phyloP scores from a whole-genome alignment of 1,140 invertebrate genomes.

The Neodiprion virginianus region DNA sequence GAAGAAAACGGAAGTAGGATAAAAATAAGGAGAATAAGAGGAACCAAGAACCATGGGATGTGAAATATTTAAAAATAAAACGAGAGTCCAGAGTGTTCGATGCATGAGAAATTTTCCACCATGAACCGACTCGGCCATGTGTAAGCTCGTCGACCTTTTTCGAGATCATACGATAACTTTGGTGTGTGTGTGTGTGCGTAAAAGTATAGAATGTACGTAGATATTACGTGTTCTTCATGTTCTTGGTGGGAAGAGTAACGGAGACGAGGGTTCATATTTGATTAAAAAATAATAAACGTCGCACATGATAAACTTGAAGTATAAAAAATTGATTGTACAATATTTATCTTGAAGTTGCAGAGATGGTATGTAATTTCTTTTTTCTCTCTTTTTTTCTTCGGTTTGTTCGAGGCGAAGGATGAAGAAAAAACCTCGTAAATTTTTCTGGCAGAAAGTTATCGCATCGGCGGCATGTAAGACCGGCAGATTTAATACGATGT shows the following conservation, averaged over 20 bases:
- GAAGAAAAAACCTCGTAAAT: too few relatives aligned
- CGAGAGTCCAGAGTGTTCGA: not conserved
- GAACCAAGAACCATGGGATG: not conserved
- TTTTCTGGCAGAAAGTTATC: too few relatives aligned
- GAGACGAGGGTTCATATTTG: not conserved
- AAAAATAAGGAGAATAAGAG: not conserved
- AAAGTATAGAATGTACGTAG: not conserved
- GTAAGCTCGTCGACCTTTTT: too few relatives aligned
- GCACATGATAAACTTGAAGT: not conserved
- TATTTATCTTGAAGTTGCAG: too few relatives aligned
- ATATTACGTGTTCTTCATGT: not conserved
- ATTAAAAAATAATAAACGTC: not conserved
- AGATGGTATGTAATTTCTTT: too few relatives aligned
- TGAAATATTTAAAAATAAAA: not conserved
- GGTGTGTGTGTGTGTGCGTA: not conserved
- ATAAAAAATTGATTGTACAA: not conserved
- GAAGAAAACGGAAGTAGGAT: not conserved
- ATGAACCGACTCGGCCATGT: not conserved
- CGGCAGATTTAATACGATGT: too few relatives aligned
- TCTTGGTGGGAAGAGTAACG: not conserved
- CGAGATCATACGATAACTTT: not conserved
- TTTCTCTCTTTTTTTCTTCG: too few relatives aligned
- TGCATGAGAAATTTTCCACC: not conserved
- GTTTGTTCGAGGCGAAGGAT: too few relatives aligned
- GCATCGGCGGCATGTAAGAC: too few relatives aligned